Base-by-base conservation (phyloP, 2,888 invertebrate species). In the Carterocephalus palaemon region DNA sequence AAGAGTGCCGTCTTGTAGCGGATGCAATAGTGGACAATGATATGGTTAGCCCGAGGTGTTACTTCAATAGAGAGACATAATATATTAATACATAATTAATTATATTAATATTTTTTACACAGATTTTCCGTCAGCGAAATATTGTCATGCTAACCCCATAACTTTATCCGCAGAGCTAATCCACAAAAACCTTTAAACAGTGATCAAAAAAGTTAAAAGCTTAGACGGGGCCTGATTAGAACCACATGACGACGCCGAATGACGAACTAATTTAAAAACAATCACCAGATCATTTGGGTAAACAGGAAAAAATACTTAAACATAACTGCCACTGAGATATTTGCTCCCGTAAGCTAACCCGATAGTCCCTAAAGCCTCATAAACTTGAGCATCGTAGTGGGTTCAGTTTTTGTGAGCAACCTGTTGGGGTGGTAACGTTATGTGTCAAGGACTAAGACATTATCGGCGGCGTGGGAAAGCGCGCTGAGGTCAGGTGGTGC, bases 211-310 rank as follows among this genome's bases (percentile, higher is more conserved):
- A 69, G 64, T 68, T 72, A 75, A 80, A 80, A 75, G 73, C 72
- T 60, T 73, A 63, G 64, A 60, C 69, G 56, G 55, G 51, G 70
- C 59, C 70, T 83, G 85, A 86, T 86, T 85, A 83, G 76, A 85
- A 83, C 78, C 86, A 86, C 73, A 85, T 86, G 86, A 83, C 82
- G 72, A 66, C 68, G 72, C 57, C 59, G 71, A 78, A 69, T 72
- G 72, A 75, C 70, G 72, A 72, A 81, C 84, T 80, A 84, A 84
- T 84, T 83, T 84, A 82, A 84, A 86, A 85, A 85, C 84, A 82
- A 86, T 84, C 81, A 82, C 78, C 76, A 81, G 76, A 75, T 80
- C 80, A 79, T 86, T 85, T 84, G 70, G 76, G 81, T 77, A 76
- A 82, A 81, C 79, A 81, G 67, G 83, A 83, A 83, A 82, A 84